phyloP scores from a whole-genome alignment of 2,113 vertebrate genomes.

The Nothobranchius kuhntae region DNA sequence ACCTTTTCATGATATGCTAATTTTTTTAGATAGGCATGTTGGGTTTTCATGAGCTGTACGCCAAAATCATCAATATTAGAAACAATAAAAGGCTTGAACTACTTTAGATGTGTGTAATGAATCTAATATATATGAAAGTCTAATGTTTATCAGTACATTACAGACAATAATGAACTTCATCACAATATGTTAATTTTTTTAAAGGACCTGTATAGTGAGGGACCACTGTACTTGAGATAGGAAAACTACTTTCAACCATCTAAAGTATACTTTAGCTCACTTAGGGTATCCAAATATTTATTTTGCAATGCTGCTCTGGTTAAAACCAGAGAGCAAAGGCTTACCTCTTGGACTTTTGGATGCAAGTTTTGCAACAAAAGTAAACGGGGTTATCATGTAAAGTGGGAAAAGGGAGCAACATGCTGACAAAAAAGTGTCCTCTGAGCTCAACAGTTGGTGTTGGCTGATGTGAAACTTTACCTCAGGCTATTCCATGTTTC shows the following conservation, averaged over 20 bases:
- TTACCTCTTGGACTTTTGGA: slow-evolving; percentile 25
- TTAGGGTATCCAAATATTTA: slow-evolving; percentile 20
- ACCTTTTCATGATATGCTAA: too few relatives aligned
- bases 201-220: too few relatives aligned
- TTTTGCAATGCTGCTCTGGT: slow-evolving; percentile 43
- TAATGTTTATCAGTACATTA: too few relatives aligned
- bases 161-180: too few relatives aligned
- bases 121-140: too few relatives aligned
- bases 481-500: slow-evolving; percentile 93
- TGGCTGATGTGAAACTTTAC: slow-evolving; percentile 70
- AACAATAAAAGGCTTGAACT: too few relatives aligned
- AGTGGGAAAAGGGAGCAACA: not conserved
- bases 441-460: too few relatives aligned
- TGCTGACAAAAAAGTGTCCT: not conserved
- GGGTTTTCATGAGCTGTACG: too few relatives aligned
- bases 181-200: too few relatives aligned
- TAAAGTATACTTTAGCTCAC: slow-evolving; percentile 40
- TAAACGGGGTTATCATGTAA: slow-evolving; percentile 8
- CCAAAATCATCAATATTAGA: too few relatives aligned
- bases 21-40: too few relatives aligned
- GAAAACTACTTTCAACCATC: not conserved
- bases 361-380: slow-evolving; percentile 17
- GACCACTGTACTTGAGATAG: not conserved
- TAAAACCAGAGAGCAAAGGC: slow-evolving; percentile 27
- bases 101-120: too few relatives aligned